Conservation (phyloP, 2,888 invertebrate species). For the Gnatocerus cornutus region DNA sequence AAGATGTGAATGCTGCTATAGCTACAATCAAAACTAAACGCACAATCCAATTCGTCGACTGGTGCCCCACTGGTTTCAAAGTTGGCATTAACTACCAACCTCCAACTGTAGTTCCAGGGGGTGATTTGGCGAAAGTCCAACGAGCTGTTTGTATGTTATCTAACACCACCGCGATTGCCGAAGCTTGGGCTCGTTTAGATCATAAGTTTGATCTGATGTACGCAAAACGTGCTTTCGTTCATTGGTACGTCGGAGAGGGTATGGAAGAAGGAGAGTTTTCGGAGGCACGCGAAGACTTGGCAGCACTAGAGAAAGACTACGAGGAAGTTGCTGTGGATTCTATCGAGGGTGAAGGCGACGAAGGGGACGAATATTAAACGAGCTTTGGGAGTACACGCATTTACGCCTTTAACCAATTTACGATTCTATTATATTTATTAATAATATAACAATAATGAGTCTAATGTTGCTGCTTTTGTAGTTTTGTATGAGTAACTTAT, state of each 20-base stretch:
- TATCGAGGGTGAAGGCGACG: constrained; percentile 80
- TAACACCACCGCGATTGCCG: constrained; percentile 96
- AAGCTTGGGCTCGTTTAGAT: constrained; percentile 95
- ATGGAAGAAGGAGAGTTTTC: constrained; percentile 93
- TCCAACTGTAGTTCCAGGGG: constrained; percentile 89
- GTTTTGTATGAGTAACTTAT: constrained; percentile 33
- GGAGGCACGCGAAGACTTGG: constrained; percentile 90
- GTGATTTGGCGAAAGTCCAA: constrained; percentile 93
- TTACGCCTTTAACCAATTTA: constrained; percentile 7
- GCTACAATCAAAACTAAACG: constrained; percentile 96
- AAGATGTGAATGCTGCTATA: constrained; percentile 94
- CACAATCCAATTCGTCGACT: constrained; percentile 91
- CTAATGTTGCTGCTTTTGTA: constrained; percentile 29
- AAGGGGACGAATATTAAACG: constrained; percentile 79
- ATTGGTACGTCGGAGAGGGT: constrained; percentile 94
- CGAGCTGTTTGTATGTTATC: constrained; percentile 97
- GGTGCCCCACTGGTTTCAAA: constrained; percentile 88
- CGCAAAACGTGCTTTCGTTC: constrained; percentile 95
- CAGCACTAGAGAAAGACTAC: constrained; percentile 86
- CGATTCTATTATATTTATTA: constrained; percentile 23
- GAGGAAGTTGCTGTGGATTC: constrained; percentile 87
- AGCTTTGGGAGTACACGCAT: not conserved
- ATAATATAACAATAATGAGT: not conserved
- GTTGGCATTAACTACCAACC: constrained; percentile 94
- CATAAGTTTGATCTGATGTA: constrained; percentile 98